These are phyloP conservation scores for Syngnathus acus DNA, from an alignment of 2,797 vertebrate species.

Conservation along the genomic window DNA sequence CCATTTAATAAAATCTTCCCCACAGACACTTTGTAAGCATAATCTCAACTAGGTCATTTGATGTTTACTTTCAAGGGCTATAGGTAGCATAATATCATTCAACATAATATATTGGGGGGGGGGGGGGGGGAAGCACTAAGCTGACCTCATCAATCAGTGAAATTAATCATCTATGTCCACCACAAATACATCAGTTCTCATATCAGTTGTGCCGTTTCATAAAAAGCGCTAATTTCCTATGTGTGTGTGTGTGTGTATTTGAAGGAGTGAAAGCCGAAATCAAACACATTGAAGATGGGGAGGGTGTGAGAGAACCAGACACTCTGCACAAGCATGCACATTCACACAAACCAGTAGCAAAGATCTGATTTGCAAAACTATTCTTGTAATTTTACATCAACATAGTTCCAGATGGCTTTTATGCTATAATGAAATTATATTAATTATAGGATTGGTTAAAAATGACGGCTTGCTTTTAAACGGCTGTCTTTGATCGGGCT, in stretches of 20 bases:
- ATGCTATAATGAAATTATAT: not conserved
- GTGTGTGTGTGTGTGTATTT: not conserved
- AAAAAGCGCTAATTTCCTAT: not conserved
- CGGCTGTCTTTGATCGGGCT: slow-evolving; percentile 3
- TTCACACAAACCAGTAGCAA: not conserved
- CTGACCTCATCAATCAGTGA: not conserved
- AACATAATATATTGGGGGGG: not conserved
- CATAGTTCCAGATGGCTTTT: not conserved
- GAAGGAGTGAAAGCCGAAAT: not conserved
- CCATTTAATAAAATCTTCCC: slow-evolving; percentile 39
- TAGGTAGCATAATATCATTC: not conserved
- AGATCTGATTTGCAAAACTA: not conserved
- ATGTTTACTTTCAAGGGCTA: not conserved
- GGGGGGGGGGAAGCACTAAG: too few species aligned
- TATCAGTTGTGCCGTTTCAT: not conserved
- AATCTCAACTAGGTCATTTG: slow-evolving; percentile 18
- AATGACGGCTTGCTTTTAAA: not conserved
- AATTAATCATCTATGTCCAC: not conserved
- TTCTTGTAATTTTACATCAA: slow-evolving; percentile 1
- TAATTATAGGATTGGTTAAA: slow-evolving; percentile 1
- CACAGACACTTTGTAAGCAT: slow-evolving; percentile 32
- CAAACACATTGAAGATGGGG: not conserved
- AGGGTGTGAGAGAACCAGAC: not conserved
- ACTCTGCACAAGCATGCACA: not conserved
- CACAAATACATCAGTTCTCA: not conserved